A percentile compares a stretch with the other conserved stretches of the same genome.
Conservation (phyloP, 2,797 vertebrate species). For the Macrochelys suwanniensis region DNA sequence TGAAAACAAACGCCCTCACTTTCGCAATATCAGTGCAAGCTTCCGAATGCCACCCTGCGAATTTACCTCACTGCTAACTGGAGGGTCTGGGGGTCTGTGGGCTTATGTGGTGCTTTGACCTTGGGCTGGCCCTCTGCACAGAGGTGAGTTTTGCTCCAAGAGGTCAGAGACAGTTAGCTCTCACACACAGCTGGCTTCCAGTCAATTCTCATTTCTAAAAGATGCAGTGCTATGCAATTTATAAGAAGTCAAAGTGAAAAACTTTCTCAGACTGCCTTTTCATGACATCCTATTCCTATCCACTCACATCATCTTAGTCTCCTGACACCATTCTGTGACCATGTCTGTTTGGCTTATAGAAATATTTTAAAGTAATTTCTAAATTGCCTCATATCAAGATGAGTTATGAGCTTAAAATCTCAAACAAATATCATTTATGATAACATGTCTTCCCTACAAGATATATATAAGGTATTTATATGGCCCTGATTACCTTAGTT, state of each 20-base stretch:
- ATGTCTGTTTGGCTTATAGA: neutral
- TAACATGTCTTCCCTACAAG: neutral
- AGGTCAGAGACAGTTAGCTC: neutral
- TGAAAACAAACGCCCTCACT: neutral
- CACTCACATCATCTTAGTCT: neutral
- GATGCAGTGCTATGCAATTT: neutral
- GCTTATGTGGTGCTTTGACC: neutral
- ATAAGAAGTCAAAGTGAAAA: neutral
- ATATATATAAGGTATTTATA: neutral
- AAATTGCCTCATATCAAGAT: neutral
- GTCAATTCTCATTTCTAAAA: neutral
- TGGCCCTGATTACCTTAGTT: neutral
- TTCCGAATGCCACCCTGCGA: neutral
- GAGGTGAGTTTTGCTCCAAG: neutral
- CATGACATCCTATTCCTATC: neutral
- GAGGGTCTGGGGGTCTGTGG: neutral
- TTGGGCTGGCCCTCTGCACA: neutral
- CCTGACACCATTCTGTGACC: neutral
- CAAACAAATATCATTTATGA: neutral
- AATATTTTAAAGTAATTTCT: neutral
- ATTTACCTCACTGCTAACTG: neutral
- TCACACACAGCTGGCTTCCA: neutral
- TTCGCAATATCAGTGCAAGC: neutral
- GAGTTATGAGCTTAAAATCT: neutral
- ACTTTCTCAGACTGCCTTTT: rapidly evolving